A percentile compares a stretch with the other conserved stretches of the same genome.
phyloP scores from a whole-genome alignment of 2,888 invertebrate species.

The Eupithecia dodoneata region DNA sequence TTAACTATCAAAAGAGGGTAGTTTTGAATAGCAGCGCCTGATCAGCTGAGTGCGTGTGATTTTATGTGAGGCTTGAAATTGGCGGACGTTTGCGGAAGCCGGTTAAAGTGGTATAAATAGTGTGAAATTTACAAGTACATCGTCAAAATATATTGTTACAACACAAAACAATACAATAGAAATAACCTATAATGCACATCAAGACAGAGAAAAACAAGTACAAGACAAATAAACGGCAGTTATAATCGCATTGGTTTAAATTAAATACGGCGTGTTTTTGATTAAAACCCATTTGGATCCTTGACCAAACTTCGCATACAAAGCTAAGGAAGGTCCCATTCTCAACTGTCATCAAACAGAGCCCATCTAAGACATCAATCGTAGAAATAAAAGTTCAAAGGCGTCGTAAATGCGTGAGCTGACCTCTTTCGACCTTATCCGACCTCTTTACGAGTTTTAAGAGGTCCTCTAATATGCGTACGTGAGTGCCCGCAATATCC shows the following conservation, averaged over 20 bases:
- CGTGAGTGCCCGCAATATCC: conserved; percentile 66
- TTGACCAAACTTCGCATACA: background rate
- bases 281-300: background rate
- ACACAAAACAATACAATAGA: no score
- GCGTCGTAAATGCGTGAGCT: conserved; percentile 54
- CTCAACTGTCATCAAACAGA: conserved; percentile 40
- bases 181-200: no score
- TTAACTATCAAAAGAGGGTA: conserved; percentile 75
- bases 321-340: conserved; percentile 23
- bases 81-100: background rate
- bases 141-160: background rate
- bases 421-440: conserved; percentile 69
- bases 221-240: no score
- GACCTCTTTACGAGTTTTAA: conserved; percentile 74
- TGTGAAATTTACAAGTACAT: background rate
- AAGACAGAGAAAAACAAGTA: no score
- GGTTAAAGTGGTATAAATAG: background rate
- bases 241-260: background rate
- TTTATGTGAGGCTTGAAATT: background rate
- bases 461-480: conserved; percentile 73
- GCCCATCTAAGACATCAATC: conserved; percentile 50
- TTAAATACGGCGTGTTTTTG: background rate
- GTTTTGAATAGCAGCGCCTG: conserved; percentile 58
- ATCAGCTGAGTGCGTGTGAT: conserved; percentile 36
- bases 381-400: conserved; percentile 58